Evolutionary conservation across 2,888 invertebrate genomes (phyloP).

Genomic region (Aleiodes leptofemur): DNA sequence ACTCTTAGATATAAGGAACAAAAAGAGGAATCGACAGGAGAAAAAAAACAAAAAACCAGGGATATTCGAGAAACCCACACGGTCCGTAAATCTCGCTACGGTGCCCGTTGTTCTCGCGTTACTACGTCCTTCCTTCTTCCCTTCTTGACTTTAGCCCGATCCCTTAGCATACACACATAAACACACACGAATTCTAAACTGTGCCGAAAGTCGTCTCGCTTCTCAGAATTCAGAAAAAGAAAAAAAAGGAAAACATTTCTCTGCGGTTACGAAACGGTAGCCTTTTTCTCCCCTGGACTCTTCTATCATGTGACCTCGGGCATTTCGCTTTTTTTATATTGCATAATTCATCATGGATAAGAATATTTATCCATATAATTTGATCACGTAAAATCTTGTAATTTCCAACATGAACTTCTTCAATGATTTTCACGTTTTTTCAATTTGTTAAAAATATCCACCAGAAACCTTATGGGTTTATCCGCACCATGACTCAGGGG

Average conservation of each 20-base stretch:
- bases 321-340: constrained; percentile 27
- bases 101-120: constrained; percentile 56
- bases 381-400: not conserved
- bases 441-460: not conserved
- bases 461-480: constrained; percentile 34
- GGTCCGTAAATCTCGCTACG: constrained; percentile 67
- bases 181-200: constrained; percentile 31
- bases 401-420: not conserved
- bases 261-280: constrained; percentile 46
- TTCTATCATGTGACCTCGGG: constrained; percentile 18
- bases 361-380: not conserved
- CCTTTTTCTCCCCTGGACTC: constrained; percentile 27
- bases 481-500: constrained; percentile 43
- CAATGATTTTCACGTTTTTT: constrained; percentile 1
- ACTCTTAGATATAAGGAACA: constrained; percentile 5
- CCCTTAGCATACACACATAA: constrained; percentile 14
- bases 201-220: constrained; percentile 41
- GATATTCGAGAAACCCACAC: constrained; percentile 60
- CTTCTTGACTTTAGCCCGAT: constrained; percentile 34
- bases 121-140: constrained; percentile 19
- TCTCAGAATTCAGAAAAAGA: constrained; percentile 21
- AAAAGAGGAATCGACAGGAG: not conserved
- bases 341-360: not conserved
- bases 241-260: constrained; percentile 36
- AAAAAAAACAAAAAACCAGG: constrained; percentile 41